phyloP scores from a whole-genome alignment of 1,140 invertebrate species.

The Olivierus martensii region DNA sequence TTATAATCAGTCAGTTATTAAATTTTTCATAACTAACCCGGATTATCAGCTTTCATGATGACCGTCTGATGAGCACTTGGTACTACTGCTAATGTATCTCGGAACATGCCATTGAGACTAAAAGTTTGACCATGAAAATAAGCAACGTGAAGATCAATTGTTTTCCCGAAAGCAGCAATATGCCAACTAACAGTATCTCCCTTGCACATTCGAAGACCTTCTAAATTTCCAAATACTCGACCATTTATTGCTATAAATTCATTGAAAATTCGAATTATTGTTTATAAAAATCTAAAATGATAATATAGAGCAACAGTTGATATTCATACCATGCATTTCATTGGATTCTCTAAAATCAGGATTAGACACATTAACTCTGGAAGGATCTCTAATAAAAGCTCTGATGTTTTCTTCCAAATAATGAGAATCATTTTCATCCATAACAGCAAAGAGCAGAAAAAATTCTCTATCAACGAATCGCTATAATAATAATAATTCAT shows the following conservation, averaged over 20 bases:
- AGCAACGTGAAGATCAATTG: constrained; percentile 24
- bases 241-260: constrained; percentile 23
- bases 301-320: too few relatives aligned
- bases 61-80: constrained; percentile 15
- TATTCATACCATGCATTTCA: constrained; percentile 5
- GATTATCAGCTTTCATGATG: constrained; percentile 17
- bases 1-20: too few relatives aligned
- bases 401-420: constrained; percentile 17
- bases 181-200: constrained; percentile 24
- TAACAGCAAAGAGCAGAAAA: constrained; percentile 19
- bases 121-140: constrained; percentile 25
- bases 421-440: constrained; percentile 23
- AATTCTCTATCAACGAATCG: constrained; percentile 20
- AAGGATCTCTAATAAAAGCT: constrained; percentile 8
- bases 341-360: constrained; percentile 12
- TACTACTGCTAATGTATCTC: constrained; percentile 11
- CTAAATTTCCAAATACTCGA: constrained; percentile 22
- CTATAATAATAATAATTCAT: not conserved
- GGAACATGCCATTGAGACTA: constrained; percentile 5
- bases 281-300: not conserved
- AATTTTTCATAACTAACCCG: too few relatives aligned
- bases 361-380: constrained; percentile 12
- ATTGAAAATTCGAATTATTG: not conserved
- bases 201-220: constrained; percentile 22
- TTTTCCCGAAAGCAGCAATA: constrained; percentile 23